Conservation (phyloP, 2,113 vertebrate genomes). For the Rhodinocichla rosea region DNA sequence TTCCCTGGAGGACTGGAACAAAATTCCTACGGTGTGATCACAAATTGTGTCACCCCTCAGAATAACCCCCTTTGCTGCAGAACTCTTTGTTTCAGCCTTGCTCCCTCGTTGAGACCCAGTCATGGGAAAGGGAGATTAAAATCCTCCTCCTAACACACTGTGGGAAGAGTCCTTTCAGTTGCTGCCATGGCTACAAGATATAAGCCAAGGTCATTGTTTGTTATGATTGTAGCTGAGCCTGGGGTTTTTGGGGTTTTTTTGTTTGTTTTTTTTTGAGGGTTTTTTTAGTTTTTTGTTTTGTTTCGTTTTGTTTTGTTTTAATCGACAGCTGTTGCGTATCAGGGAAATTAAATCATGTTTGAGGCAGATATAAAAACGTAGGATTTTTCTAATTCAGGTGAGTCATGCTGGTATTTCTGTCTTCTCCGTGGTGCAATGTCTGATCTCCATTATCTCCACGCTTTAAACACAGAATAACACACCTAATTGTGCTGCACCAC, state of each 20-base stretch:
- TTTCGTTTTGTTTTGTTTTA: not conserved
- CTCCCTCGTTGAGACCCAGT: not conserved
- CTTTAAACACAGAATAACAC: not conserved
- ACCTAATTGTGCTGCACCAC: not conserved
- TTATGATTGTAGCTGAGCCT: slow-evolving; percentile 12
- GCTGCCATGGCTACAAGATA: slow-evolving; percentile 46
- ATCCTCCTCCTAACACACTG: not conserved
- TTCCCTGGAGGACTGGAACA: not conserved
- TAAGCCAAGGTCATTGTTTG: slow-evolving; percentile 55
- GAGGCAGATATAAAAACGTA: not conserved
- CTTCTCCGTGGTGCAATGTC: not conserved
- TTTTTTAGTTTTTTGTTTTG: not conserved
- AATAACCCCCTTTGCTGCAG: not conserved
- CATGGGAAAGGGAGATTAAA: not conserved
- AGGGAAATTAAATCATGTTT: slow-evolving; percentile 19
- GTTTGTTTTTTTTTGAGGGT: no score
- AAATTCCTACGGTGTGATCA: not conserved
- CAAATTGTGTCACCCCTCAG: not conserved
- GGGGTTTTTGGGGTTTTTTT: not conserved
- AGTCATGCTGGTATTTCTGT: not conserved
- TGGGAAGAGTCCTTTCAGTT: slow-evolving; percentile 33
- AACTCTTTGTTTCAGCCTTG: not conserved
- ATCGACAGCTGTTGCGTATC: not conserved
- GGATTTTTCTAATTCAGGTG: slow-evolving; percentile 22
- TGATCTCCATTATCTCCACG: not conserved